Conservation (phyloP, 2,888 invertebrate genomes). For the Acanthosepion lycidas region DNA sequence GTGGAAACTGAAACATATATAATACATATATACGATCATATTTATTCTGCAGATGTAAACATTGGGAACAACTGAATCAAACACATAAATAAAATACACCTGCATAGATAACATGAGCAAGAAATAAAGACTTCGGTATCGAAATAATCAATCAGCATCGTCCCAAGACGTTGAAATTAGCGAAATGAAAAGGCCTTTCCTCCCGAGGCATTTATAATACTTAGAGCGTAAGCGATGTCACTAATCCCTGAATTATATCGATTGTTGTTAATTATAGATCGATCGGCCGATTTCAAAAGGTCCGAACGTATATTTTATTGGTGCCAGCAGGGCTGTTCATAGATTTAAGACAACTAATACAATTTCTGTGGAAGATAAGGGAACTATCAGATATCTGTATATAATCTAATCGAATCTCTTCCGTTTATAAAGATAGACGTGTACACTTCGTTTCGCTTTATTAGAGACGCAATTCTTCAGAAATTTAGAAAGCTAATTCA, state of each 20-base stretch:
- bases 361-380: not conserved
- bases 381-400: not conserved
- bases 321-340: not conserved
- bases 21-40: no score
- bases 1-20: no score
- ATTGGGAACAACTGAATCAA: no score
- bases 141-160: not conserved
- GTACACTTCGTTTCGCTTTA: no score
- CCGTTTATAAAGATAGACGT: no score
- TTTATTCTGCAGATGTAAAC: no score
- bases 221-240: not conserved
- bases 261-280: not conserved
- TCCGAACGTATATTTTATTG: not conserved
- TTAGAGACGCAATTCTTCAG: no score
- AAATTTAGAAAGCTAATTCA: no score
- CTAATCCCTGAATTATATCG: not conserved
- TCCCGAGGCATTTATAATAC: not conserved
- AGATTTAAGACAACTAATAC: not conserved
- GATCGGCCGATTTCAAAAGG: not conserved
- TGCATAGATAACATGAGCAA: no score
- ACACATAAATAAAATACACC: no score
- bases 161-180: not conserved
- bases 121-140: no score
- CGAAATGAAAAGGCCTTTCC: slow-evolving; percentile 6
- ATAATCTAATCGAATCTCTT: not conserved